A percentile compares a stretch with the other conserved stretches of the same genome.
Evolutionary conservation across 2,888 invertebrate species (phyloP).

Genomic region (Chymomyza fuscimana): DNA sequence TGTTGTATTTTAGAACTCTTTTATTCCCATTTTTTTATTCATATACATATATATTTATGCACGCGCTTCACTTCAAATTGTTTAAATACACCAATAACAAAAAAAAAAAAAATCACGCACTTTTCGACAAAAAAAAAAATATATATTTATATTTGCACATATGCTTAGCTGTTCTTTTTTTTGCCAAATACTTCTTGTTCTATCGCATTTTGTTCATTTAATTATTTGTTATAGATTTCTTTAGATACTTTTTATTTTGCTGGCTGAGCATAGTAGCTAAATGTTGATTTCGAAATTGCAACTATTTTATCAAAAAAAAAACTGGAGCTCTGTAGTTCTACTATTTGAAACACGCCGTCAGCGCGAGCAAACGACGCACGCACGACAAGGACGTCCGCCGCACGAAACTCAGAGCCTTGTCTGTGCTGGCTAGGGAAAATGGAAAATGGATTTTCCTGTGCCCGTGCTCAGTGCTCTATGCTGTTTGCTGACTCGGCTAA

Average conservation of each 20-base stretch:
- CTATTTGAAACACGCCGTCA: conserved; percentile 39
- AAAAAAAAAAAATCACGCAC: conserved; percentile 5
- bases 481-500: conserved; percentile 13
- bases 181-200: not conserved
- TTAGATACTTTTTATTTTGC: not conserved
- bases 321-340: not conserved
- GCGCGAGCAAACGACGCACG: conserved; percentile 45
- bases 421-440: conserved; percentile 41
- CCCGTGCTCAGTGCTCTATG: not conserved
- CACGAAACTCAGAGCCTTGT: conserved; percentile 52
- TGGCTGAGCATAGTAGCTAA: not conserved
- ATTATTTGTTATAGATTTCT: conserved; percentile 16
- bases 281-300: not conserved
- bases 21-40: not conserved
- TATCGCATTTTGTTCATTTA: conserved; percentile 13
- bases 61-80: not conserved
- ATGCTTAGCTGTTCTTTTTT: not conserved
- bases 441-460: conserved; percentile 57
- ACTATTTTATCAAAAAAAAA: not conserved
- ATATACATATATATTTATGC: not conserved
- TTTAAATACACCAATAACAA: not conserved
- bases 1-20: not conserved
- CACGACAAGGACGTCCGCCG: conserved; percentile 59
- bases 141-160: not conserved
- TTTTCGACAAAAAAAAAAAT: conserved; percentile 3